Conservation (phyloP, 2,113 vertebrate species). For the Carollia perspicillata region DNA sequence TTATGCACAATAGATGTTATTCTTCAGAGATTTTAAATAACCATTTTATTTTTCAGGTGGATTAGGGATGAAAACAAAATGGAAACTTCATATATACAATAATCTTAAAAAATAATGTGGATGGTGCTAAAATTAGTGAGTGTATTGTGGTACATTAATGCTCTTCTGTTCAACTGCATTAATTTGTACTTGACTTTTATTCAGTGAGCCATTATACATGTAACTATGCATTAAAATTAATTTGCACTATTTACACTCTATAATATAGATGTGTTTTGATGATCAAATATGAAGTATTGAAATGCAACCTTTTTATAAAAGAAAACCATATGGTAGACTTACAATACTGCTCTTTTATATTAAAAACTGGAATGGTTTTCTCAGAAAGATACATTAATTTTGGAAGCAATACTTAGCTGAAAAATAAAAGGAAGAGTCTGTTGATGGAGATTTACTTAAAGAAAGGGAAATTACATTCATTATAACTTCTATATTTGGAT, state of each 20-base stretch:
- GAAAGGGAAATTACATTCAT: constrained; percentile 55
- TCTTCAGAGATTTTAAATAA: not conserved
- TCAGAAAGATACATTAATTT: not conserved
- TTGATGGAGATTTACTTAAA: constrained; percentile 33
- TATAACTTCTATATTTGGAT: constrained; percentile 41
- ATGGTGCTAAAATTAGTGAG: constrained; percentile 14
- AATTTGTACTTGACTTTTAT: constrained; percentile 8
- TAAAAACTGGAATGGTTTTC: not conserved
- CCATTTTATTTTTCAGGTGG: not conserved
- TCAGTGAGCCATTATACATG: not conserved
- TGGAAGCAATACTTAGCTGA: not conserved
- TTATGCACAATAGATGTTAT: not conserved
- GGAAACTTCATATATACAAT: not conserved
- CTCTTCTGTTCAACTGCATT: not conserved
- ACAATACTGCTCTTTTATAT: not conserved
- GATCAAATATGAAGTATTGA: not conserved
- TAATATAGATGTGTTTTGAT: not conserved
- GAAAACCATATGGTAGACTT: not conserved
- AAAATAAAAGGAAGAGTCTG: not conserved
- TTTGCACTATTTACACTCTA: not conserved
- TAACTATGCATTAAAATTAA: constrained; percentile 43
- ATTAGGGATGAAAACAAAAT: not conserved
- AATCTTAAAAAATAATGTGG: not conserved
- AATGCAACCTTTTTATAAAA: not conserved
- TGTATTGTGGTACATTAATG: not conserved